Evolutionary conservation across 2,888 invertebrate genomes (phyloP), one percentile per base, ranked within the genome.

Genomic region (Schizotus pectinicornis): DNA sequence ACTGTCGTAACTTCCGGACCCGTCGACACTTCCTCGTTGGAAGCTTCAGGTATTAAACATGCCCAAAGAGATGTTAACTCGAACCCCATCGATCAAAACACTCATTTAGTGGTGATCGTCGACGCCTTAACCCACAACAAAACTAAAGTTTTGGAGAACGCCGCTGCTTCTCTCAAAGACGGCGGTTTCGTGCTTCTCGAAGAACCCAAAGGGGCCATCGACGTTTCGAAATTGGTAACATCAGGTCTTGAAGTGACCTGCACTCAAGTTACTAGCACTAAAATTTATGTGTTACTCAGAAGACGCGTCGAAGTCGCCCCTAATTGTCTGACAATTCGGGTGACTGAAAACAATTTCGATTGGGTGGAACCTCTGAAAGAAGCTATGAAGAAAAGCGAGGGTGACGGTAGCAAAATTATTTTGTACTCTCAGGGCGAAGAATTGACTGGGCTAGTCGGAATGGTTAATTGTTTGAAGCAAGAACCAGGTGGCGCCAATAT

Each of bases 391-490:
- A 86, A 86, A 56, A 82, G 87, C 46, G 86, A 88, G 73, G 76
- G 78, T 14, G 84, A 84, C 57, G 82, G 81, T 31, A 82, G 81
- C 31, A 86, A 88, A 67, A 84, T 92, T 53, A 85, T 88, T 69
- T 75, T 93, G 34, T 86, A 90, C 51, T 85, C 89, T 56, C 85
- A 88, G 71, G 87, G 88, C 38, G 86, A 89, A 68, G 84, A 88
- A 57, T 77, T 84, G 22, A 85, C 86, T 76, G 98, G 98, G 47
- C 83, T 93, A 62, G 83, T 96, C 54, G 98, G 98, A 41, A 83
- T 98, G 76, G 88, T 91, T 72, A 91, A 94, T 75, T 99, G 98
- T 79, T 83, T 98, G 65, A 89, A 90, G 72, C 88, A 87, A 69
- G 98, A 98, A 83, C 85, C 90, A 5, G 95, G 94, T 63, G 95